Percentiles rank a stretch among this genome's conserved stretches.
Evolutionary conservation across 1,140 invertebrate species (phyloP).

Genomic region (Monochamus saltuarius): DNA sequence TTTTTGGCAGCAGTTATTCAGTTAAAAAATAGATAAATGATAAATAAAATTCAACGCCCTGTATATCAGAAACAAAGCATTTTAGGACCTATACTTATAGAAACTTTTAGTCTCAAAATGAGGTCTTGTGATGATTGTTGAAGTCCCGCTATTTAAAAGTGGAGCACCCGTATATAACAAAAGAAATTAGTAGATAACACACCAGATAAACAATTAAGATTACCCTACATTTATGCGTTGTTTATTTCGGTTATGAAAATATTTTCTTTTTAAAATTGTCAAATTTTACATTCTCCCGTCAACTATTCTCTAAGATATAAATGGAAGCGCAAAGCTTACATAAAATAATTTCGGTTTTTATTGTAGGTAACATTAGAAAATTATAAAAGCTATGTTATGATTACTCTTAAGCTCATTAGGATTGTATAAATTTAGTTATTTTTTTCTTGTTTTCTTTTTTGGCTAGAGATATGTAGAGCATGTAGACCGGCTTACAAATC

Average conservation of each 20-base stretch:
- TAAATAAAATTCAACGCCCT: no score
- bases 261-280: constrained; percentile 16
- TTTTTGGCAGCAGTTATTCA: no score
- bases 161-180: neutral
- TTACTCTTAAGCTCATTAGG: constrained; percentile 37
- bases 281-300: constrained; percentile 4
- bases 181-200: neutral
- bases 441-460: constrained; percentile 16
- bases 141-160: no score
- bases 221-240: neutral
- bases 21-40: no score
- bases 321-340: constrained; percentile 34
- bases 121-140: no score
- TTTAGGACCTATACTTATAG: no score
- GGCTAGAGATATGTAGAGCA: constrained; percentile 29
- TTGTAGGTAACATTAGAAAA: constrained; percentile 27
- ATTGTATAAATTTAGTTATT: constrained; percentile 28
- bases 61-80: no score
- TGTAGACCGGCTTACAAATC: neutral
- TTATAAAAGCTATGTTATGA: constrained; percentile 34
- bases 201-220: neutral
- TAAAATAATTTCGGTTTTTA: constrained; percentile 22
- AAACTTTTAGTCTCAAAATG: no score
- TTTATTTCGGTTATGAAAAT: constrained; percentile 14
- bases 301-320: constrained; percentile 20